phyloP scores from a whole-genome alignment of 2,797 vertebrate species.

The Sarcophilus harrisii region DNA sequence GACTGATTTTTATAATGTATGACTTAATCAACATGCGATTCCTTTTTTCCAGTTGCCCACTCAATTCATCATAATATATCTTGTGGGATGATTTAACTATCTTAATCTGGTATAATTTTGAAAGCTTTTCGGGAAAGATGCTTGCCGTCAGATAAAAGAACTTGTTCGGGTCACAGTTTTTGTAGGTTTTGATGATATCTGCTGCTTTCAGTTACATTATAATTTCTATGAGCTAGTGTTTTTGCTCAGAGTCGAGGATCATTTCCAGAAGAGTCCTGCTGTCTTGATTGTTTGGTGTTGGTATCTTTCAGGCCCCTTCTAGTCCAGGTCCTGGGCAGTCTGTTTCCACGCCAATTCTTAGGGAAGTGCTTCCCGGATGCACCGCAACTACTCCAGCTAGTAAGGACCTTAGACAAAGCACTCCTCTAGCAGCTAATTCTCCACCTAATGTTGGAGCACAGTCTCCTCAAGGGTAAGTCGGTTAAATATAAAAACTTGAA shows the following conservation, averaged over 20 bases:
- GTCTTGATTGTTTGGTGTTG: slow-evolving; percentile 30
- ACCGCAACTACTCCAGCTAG: slow-evolving; percentile 84
- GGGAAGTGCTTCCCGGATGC: slow-evolving; percentile 85
- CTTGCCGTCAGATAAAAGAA: not conserved
- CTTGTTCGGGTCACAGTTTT: slow-evolving; percentile 44
- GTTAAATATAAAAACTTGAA: not conserved
- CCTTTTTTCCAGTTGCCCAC: not conserved
- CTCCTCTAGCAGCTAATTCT: slow-evolving; percentile 85
- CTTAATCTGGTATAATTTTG: not conserved
- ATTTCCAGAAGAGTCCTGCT: not conserved
- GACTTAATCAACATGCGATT: not conserved
- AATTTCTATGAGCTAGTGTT: not conserved
- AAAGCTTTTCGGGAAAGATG: not conserved
- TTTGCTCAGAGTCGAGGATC: slow-evolving; percentile 20
- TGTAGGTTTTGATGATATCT: slow-evolving; percentile 44
- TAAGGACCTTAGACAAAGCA: slow-evolving; percentile 83
- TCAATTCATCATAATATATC: not conserved
- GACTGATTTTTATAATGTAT: not conserved
- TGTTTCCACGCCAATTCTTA: slow-evolving; percentile 82
- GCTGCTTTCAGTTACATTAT: slow-evolving; percentile 39
- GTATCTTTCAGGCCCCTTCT: slow-evolving; percentile 81
- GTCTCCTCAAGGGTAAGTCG: slow-evolving; percentile 86
- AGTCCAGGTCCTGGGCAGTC: slow-evolving; percentile 81
- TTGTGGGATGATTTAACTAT: not conserved
- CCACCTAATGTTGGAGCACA: slow-evolving; percentile 86